Percentiles rank a stretch among this genome's conserved stretches.
Conservation (phyloP, 92 coral and sea anemone genomes). For the Epizoanthus scotinus region DNA sequence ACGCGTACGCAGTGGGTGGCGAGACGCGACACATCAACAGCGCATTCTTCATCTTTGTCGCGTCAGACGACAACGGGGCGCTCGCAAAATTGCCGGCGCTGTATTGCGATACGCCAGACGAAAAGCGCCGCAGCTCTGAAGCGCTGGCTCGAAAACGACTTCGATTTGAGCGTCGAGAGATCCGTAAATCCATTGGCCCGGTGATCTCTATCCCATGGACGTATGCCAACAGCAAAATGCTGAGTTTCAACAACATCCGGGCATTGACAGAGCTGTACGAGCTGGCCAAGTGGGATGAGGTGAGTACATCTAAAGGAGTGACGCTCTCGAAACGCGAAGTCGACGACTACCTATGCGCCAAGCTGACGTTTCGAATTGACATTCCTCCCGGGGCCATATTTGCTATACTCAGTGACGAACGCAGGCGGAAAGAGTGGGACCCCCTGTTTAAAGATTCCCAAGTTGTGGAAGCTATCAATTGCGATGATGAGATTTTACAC, state of each 20-base stretch:
- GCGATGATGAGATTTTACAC: slow-evolving; percentile 71
- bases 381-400: slow-evolving; percentile 51
- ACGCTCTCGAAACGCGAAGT: slow-evolving; percentile 59
- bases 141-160: slow-evolving; percentile 59
- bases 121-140: slow-evolving; percentile 58
- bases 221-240: slow-evolving; percentile 53
- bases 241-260: slow-evolving; percentile 64
- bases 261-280: slow-evolving; percentile 65
- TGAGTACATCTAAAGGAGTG: slow-evolving; percentile 43
- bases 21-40: slow-evolving; percentile 75
- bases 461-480: slow-evolving; percentile 57
- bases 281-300: slow-evolving; percentile 61
- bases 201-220: slow-evolving; percentile 75
- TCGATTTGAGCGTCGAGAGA: slow-evolving; percentile 61
- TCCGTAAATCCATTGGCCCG: slow-evolving; percentile 74
- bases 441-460: slow-evolving; percentile 55
- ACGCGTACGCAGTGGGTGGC: slow-evolving; percentile 72
- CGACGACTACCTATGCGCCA: slow-evolving; percentile 62
- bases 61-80: slow-evolving; percentile 58
- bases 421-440: slow-evolving; percentile 68
- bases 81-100: slow-evolving; percentile 48
- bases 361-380: slow-evolving; percentile 34
- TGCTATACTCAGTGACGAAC: slow-evolving; percentile 51
- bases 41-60: slow-evolving; percentile 74
- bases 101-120: slow-evolving; percentile 47